These are phyloP conservation scores for Clarias batrachus DNA, from an alignment of 2,113 vertebrate species.

Conservation along the genomic window DNA sequence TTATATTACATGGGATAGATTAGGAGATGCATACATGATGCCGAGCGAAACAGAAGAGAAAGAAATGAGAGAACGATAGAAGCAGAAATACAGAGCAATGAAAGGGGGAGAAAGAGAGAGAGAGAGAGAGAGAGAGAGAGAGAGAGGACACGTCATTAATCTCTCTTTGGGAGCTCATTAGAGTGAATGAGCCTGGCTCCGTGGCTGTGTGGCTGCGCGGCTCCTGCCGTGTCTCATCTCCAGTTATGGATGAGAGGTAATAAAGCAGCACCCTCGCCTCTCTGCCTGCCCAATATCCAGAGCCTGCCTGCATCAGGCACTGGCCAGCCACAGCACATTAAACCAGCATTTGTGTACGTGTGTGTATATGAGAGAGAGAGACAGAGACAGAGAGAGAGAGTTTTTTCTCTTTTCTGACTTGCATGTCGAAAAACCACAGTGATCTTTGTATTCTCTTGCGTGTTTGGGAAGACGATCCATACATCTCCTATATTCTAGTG, in stretches of 20 bases:
- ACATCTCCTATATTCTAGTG: not conserved
- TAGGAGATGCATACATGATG: not conserved
- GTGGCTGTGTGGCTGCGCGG: slow-evolving; percentile 42
- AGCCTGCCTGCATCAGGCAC: slow-evolving; percentile 21
- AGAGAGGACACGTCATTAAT: slow-evolving; percentile 51
- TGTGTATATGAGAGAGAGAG: not conserved
- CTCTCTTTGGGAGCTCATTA: slow-evolving; percentile 54
- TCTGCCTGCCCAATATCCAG: slow-evolving; percentile 46
- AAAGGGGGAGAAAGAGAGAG: slow-evolving; percentile 11
- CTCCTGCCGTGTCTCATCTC: slow-evolving; percentile 45
- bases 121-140: slow-evolving; percentile 14
- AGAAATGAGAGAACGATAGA: not conserved
- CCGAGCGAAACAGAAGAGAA: not conserved
- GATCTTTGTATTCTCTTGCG: not conserved
- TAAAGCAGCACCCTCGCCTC: slow-evolving; percentile 50
- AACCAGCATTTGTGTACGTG: slow-evolving; percentile 22
- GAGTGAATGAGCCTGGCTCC: slow-evolving; percentile 51
- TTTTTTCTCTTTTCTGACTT: not conserved
- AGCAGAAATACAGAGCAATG: slow-evolving; percentile 19
- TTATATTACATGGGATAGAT: not conserved
- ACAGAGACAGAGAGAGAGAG: not conserved
- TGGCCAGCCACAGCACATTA: slow-evolving; percentile 42
- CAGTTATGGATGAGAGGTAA: slow-evolving; percentile 50
- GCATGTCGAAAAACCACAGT: not conserved
- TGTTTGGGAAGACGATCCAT: not conserved